Base-by-base conservation (phyloP, 2,797 vertebrate species). In the Betta splendens region DNA sequence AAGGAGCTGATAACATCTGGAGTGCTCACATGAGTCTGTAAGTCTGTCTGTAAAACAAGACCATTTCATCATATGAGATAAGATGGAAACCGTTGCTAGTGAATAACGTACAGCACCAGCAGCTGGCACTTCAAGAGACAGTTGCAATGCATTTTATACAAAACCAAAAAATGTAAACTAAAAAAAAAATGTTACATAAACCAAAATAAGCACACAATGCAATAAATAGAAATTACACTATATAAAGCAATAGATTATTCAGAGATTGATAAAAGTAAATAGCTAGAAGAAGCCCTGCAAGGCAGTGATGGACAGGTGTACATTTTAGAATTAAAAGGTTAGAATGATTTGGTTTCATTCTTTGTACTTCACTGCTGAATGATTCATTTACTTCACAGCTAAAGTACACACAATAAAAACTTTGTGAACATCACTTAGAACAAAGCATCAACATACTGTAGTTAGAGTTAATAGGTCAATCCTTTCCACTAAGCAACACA, bases 1-100 rank as follows among this genome's bases (percentile, higher is more conserved):
- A 93, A 90, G 49, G 8, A 61, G 75, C 80, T 86, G 33, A 89
- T 62, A 18, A 87, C 87, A 71, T 94, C 87, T 70, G 80, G 71
- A 26, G 89, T 80, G 73, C 62, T 92, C 73, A 89, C 68, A 29
- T 75, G 66, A 29, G 89, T 92, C 76, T 86, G 83, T 63, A 91
- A 62, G 39, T 87, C 83, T 26, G 72, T 79, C 91, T 92, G 85
- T 40, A 72, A 69, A 63, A 76, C 4, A 83, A 62, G 4, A 2
- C 2, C 46, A 59, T 4, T 32, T 5, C 15, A 13, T 20, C 13
- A 35, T 9, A 32, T 45, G 17, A 65, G 7, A 50, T 40, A 16
- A 59, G 5, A 55, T 47, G n/a, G 36, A 13, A 20, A 31, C 36
- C 38, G 38, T 33, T 51, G 32, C 21, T 38, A 18, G 9, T 38